Percentiles rank a stretch among this genome's conserved stretches.
These are phyloP conservation scores for Hirudinaria manillensis DNA, from an alignment of 2,888 invertebrate genomes.

Conservation along the genomic window DNA sequence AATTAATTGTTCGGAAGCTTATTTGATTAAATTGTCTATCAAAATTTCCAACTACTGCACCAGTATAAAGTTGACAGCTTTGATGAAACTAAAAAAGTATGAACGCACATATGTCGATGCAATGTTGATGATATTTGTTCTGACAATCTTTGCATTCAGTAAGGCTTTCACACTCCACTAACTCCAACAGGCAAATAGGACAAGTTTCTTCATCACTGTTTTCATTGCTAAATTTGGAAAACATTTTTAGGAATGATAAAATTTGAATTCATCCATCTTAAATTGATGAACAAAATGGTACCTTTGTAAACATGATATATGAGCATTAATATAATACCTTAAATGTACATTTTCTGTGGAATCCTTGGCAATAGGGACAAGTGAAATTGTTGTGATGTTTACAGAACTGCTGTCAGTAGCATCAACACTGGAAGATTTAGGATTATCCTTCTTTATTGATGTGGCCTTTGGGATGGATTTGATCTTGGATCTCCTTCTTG, in stretches of 20 bases:
- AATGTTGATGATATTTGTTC: conserved; percentile 56
- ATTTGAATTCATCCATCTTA: no score
- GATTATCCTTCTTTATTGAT: conserved; percentile 12
- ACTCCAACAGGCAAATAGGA: conserved; percentile 56
- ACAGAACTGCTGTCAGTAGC: conserved; percentile 6
- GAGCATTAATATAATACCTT: no score
- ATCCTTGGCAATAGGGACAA: no score
- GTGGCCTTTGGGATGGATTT: conserved; percentile 34
- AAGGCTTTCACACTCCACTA: conserved; percentile 56
- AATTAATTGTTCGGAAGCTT: not conserved
- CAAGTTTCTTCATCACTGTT: conserved; percentile 55
- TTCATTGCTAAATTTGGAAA: not conserved
- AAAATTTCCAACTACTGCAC: not conserved
- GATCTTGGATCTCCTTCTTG: conserved; percentile 46
- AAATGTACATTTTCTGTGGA: no score
- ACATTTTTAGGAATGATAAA: not conserved
- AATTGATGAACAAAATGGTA: no score
- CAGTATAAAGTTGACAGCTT: not conserved
- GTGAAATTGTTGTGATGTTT: no score
- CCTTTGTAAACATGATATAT: no score
- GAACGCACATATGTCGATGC: conserved; percentile 54
- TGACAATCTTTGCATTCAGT: conserved; percentile 55
- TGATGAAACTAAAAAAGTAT: not conserved
- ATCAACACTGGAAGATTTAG: conserved; percentile 33
- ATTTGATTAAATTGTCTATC: not conserved